Evolutionary conservation across 2,888 invertebrate genomes (phyloP).

Genomic region (Pedicia rivosa): DNA sequence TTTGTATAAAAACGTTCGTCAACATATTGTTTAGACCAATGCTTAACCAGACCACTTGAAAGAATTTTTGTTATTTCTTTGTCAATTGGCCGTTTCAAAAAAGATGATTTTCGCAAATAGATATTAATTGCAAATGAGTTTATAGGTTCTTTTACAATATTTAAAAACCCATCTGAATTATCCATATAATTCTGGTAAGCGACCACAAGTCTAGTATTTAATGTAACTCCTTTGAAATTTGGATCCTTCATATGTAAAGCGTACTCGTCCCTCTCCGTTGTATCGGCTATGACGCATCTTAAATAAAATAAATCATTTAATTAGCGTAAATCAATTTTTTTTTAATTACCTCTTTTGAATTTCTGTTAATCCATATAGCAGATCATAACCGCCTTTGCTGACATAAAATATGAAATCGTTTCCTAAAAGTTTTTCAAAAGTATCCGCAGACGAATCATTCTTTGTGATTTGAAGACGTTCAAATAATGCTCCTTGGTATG

Average conservation of each 20-base stretch:
- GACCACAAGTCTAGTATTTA: neutral
- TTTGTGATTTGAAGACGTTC: constrained; percentile 8
- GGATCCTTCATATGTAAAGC: neutral
- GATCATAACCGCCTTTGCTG: neutral
- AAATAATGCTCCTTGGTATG: constrained; percentile 12
- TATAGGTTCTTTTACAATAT: neutral
- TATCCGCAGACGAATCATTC: neutral
- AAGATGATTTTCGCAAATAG: neutral
- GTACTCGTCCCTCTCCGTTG: neutral
- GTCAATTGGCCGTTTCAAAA: neutral
- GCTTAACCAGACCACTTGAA: neutral
- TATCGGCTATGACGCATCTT: neutral
- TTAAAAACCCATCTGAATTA: neutral
- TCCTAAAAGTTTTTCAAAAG: neutral
- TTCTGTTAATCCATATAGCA: neutral
- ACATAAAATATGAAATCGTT: constrained; percentile 3
- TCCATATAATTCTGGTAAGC: neutral
- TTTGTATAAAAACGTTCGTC: neutral
- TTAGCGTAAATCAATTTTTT: no score
- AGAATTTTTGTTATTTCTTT: neutral
- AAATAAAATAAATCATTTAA: no score
- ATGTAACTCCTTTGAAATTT: neutral
- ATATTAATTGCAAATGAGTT: neutral
- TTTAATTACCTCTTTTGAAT: no score
- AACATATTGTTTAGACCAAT: neutral